Evolutionary conservation across 1,140 invertebrate genomes (phyloP).

Genomic region (Drosophila rhopaloa): DNA sequence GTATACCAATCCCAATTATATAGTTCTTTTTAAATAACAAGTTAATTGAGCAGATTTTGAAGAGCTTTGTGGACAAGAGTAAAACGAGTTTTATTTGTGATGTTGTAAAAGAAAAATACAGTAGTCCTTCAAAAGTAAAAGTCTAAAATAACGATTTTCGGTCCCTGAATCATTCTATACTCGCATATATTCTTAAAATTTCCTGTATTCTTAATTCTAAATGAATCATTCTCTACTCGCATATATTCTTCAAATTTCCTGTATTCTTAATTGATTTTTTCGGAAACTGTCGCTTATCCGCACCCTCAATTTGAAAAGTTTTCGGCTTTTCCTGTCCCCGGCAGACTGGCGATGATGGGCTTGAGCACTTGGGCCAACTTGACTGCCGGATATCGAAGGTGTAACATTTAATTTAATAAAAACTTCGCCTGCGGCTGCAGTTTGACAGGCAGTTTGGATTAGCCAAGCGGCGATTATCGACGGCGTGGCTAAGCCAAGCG

Average conservation of each 20-base stretch:
- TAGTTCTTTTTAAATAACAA: too few species aligned
- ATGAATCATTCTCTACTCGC: too few species aligned
- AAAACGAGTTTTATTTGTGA: too few species aligned
- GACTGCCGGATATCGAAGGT: slow-evolving; percentile 29
- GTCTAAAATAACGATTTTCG: too few species aligned
- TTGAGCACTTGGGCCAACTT: slow-evolving; percentile 4
- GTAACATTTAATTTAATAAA: slow-evolving; percentile 61
- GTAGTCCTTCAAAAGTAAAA: too few species aligned
- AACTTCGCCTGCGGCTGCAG: slow-evolving; percentile 19
- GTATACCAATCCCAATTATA: too few species aligned
- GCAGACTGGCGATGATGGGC: slow-evolving; percentile 1
- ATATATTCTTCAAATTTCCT: not conserved
- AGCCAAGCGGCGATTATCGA: slow-evolving; percentile 51
- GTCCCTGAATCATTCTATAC: too few species aligned
- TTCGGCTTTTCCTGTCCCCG: not conserved
- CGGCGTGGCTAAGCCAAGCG: slow-evolving; percentile 61
- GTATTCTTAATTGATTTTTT: not conserved
- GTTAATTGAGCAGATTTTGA: too few species aligned
- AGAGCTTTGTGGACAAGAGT: too few species aligned
- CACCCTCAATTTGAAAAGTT: slow-evolving; percentile 6
- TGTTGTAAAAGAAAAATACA: too few species aligned
- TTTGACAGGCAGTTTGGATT: slow-evolving; percentile 34
- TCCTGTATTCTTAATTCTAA: not conserved
- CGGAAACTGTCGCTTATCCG: not conserved
- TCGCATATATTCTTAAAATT: too few species aligned